Conservation (phyloP, 2,888 invertebrate species). For the Charanyca ferruginea region DNA sequence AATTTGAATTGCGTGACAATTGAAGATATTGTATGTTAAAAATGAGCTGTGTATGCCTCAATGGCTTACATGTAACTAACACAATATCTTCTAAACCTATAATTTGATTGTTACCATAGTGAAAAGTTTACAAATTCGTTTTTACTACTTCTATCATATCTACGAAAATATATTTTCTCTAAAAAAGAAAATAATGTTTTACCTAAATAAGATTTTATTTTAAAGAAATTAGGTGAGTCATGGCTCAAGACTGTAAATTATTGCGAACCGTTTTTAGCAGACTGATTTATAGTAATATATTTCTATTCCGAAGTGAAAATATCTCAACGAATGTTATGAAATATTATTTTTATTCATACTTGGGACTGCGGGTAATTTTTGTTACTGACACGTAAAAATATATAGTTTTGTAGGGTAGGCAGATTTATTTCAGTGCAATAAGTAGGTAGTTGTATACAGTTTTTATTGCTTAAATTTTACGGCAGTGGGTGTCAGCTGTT, state of each 20-base stretch:
- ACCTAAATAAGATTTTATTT: conserved; percentile 53
- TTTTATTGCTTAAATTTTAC: conserved; percentile 54
- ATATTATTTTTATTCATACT: conserved; percentile 44
- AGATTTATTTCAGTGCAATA: neutral
- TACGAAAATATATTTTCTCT: conserved; percentile 8
- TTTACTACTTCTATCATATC: neutral
- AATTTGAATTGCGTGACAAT: too few species aligned
- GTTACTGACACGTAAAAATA: conserved; percentile 12
- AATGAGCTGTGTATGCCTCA: too few species aligned
- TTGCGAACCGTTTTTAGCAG: conserved; percentile 45
- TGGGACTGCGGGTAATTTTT: conserved; percentile 18
- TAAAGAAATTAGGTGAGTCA: conserved; percentile 64
- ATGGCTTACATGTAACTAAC: too few species aligned
- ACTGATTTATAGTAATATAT: conserved; percentile 60
- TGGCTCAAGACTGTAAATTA: conserved; percentile 70
- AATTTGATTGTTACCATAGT: too few species aligned
- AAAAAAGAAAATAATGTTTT: conserved; percentile 16
- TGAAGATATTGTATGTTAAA: too few species aligned
- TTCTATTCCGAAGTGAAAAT: conserved; percentile 52
- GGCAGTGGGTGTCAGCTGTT: conserved; percentile 40
- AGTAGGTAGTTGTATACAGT: conserved; percentile 6
- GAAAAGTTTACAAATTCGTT: too few species aligned
- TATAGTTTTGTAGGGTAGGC: neutral
- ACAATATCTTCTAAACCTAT: too few species aligned
- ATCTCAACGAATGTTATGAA: conserved; percentile 34